These are phyloP conservation scores for Aleiodes testaceus DNA, from an alignment of 2,888 invertebrate genomes.

Conservation along the genomic window DNA sequence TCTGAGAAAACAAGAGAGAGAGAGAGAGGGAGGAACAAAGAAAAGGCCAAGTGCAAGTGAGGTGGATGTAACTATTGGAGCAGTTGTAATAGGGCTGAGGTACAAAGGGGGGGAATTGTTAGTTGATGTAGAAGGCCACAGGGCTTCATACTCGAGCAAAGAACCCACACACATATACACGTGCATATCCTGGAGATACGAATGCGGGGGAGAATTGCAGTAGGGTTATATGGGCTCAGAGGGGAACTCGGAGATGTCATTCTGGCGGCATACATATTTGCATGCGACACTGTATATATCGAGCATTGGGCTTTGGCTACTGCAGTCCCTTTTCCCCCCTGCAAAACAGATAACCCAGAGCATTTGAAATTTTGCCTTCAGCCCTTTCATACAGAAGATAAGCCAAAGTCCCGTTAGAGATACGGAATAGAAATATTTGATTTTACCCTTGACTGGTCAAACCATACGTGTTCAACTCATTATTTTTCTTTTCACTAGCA, in stretches of 20 bases:
- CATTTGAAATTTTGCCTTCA: slow-evolving; percentile 25
- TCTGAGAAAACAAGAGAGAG: slow-evolving; percentile 49
- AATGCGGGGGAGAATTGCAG: slow-evolving; percentile 51
- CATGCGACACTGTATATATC: slow-evolving; percentile 49
- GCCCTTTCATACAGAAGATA: slow-evolving; percentile 34
- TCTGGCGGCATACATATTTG: slow-evolving; percentile 57
- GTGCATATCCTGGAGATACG: no score
- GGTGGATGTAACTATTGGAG: slow-evolving; percentile 20
- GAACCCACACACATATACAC: slow-evolving; percentile 10
- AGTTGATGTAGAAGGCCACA: slow-evolving; percentile 24
- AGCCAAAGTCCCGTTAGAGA: not conserved
- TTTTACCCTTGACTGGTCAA: slow-evolving; percentile 4
- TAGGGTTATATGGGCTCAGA: slow-evolving; percentile 42
- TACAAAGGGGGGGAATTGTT: not conserved
- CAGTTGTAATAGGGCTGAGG: slow-evolving; percentile 25
- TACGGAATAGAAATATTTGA: slow-evolving; percentile 8
- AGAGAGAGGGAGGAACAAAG: slow-evolving; percentile 30
- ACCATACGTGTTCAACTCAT: slow-evolving; percentile 14
- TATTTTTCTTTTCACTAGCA: not conserved
- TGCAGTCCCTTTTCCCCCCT: not conserved
- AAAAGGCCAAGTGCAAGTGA: slow-evolving; percentile 34
- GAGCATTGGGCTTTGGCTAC: slow-evolving; percentile 7
- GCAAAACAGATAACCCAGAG: slow-evolving; percentile 14
- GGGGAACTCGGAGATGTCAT: slow-evolving; percentile 54
- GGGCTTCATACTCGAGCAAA: slow-evolving; percentile 12